Percentiles rank a stretch among this genome's conserved stretches.
Conservation (phyloP, 2,888 invertebrate genomes). For the Eupithecia vulgata region DNA sequence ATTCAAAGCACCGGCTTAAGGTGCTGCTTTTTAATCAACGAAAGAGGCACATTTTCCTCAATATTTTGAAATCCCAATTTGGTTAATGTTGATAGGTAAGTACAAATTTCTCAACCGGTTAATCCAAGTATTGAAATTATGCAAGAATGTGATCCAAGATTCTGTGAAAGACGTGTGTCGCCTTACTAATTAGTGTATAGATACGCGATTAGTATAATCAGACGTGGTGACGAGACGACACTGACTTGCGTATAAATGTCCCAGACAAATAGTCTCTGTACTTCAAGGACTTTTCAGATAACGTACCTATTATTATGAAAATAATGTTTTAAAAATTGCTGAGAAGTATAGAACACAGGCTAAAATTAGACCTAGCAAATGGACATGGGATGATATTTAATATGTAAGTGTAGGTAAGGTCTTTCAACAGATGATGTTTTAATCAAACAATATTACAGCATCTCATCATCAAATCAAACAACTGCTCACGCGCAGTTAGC, state of each 20-base stretch:
- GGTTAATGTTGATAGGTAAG: constrained; percentile 3
- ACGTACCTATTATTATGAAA: neutral
- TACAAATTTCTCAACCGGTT: constrained; percentile 15
- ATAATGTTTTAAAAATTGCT: neutral
- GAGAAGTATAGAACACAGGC: neutral
- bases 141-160: constrained; percentile 44
- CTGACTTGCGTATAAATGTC: constrained; percentile 1
- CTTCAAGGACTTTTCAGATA: constrained; percentile 6
- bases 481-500: constrained; percentile 13
- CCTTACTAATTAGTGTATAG: constrained; percentile 45
- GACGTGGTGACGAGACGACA: constrained; percentile 6
- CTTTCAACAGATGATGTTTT: constrained; percentile 7
- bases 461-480: constrained; percentile 17
- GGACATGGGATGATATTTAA: neutral
- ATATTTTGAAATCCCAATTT: constrained; percentile 6
- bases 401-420: constrained; percentile 7
- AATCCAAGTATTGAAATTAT: constrained; percentile 30
- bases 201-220: constrained; percentile 17
- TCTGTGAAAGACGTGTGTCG: constrained; percentile 45
- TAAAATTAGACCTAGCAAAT: constrained; percentile 4
- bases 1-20: neutral
- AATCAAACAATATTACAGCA: constrained; percentile 14
- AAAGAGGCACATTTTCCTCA: constrained; percentile 3
- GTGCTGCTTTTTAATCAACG: neutral
- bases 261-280: constrained; percentile 4